Evolutionary conservation across 2,113 vertebrate genomes (phyloP), one percentile per base, ranked within the genome.

Genomic region (Cygnus atratus): DNA sequence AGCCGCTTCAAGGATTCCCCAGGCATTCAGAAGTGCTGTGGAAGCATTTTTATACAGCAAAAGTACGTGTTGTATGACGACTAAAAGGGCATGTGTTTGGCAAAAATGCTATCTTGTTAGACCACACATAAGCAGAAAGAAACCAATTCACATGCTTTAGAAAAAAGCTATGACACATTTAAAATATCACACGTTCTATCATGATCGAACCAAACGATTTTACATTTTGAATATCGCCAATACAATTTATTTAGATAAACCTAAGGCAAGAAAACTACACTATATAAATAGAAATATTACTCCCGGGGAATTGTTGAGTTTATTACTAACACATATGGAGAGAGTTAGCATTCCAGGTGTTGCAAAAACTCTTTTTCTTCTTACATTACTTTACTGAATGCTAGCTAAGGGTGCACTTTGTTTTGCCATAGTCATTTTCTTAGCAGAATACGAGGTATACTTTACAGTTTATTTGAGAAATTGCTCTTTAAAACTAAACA

Each of bases 241-340:
- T 14, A 70, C 46, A 76, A 88, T 43, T 87, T 82, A 79, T 84
- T 91, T 65, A 73, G 39, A 73, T 61, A 88, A 95, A 87, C 48
- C 67, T 80, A 85, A 74, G 55, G 63, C 55, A 77, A 55, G 31
- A 63, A 93, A 92, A 94, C 29, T 58, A 4, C 58, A 66, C 73
- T 66, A 83, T 73, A 93, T 83, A 93, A 93, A 75, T 8, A 88
- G 62, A 72, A 72, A 39, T 37, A 29, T 54, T 15, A 26, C 39
- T 68, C 52, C 33, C 61, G 46, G 57, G 81, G 91, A 94, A 82
- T 12, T 29, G 20, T 39, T 39, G 67, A 70, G 44, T 79, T 92
- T 59, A 77, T 91, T 89, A 85, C 84, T 88, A 96, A 79, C 58
- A 78, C 48, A 71, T 2, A 66, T 1, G 68, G 9, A 92, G 44